Evolutionary conservation across 2,113 vertebrate genomes (phyloP).

Genomic region (Mandrillus leucophaeus): DNA sequence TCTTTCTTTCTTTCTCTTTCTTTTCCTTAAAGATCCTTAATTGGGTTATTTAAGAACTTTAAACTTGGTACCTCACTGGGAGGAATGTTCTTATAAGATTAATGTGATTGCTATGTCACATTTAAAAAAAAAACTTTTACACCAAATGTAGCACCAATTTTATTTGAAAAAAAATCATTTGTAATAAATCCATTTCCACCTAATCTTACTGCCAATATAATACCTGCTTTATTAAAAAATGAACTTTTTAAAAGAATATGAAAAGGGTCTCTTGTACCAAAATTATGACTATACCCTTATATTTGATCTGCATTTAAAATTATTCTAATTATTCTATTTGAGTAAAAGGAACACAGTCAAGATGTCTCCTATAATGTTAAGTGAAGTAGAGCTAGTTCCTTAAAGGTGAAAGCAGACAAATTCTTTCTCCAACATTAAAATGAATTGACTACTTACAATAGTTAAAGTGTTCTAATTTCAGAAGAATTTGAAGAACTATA

Average conservation of each 20-base stretch:
- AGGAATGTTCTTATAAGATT: conserved; percentile 57
- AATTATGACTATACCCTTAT: neutral
- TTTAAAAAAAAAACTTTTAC: neutral
- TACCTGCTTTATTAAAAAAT: conserved; percentile 53
- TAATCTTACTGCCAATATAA: neutral
- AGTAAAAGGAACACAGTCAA: neutral
- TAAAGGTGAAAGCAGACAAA: neutral
- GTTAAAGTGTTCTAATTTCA: neutral
- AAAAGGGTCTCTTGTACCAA: neutral
- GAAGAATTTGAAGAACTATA: neutral
- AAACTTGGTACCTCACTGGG: conserved; percentile 65
- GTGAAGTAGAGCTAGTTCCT: neutral
- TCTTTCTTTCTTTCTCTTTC: neutral
- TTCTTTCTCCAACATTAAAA: conserved; percentile 9
- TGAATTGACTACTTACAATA: neutral
- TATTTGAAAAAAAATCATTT: conserved; percentile 47
- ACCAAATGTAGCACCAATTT: conserved; percentile 18
- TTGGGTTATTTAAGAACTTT: conserved; percentile 73
- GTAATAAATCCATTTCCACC: conserved; percentile 25
- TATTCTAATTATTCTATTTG: conserved; percentile 2
- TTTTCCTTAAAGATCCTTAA: conserved; percentile 61
- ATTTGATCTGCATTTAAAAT: conserved; percentile 1
- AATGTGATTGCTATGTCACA: conserved; percentile 47
- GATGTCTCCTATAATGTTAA: neutral
- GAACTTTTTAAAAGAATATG: neutral